Percentiles rank a stretch among this genome's conserved stretches.
These are phyloP conservation scores for Sinella curviseta DNA, from an alignment of 1,140 invertebrate genomes.

Conservation along the genomic window DNA sequence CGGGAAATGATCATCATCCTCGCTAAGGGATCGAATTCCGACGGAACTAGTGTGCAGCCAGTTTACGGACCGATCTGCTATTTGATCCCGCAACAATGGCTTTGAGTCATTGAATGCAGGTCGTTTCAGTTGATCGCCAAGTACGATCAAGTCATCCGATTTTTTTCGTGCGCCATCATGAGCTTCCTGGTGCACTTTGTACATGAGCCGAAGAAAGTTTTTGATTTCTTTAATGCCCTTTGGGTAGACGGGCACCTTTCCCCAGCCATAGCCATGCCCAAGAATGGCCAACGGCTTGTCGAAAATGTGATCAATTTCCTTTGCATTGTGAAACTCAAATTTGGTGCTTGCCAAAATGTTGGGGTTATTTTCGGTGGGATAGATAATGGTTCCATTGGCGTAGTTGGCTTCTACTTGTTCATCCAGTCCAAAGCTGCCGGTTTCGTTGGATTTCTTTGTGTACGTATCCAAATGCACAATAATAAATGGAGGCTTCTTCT, in stretches of 20 bases:
- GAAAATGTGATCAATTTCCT: background rate
- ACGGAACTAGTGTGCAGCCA: constrained; percentile 14
- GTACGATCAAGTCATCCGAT: background rate
- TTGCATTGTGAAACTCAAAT: constrained; percentile 18
- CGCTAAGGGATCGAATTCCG: constrained; percentile 7
- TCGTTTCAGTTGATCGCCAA: background rate
- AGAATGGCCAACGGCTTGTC: background rate
- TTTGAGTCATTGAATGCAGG: constrained; percentile 5
- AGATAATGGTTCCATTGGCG: constrained; percentile 21
- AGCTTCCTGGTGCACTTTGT: constrained; percentile 8
- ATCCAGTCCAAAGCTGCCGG: background rate
- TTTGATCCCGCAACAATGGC: background rate
- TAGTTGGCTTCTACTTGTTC: constrained; percentile 15
- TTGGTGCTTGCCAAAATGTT: constrained; percentile 8
- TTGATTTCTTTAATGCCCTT: constrained; percentile 11
- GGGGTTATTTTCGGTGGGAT: background rate
- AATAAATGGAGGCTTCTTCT: constrained; percentile 22
- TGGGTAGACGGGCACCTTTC: background rate
- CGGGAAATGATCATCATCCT: constrained; percentile 14
- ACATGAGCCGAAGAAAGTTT: constrained; percentile 16
- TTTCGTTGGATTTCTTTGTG: constrained; percentile 3
- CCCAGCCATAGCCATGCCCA: background rate
- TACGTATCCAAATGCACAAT: constrained; percentile 21
- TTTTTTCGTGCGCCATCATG: background rate
- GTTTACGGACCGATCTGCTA: background rate